A percentile compares a stretch with the other conserved stretches of the same genome.
phyloP scores from a whole-genome alignment of 2,113 vertebrate genomes.

The Loxodonta africana region DNA sequence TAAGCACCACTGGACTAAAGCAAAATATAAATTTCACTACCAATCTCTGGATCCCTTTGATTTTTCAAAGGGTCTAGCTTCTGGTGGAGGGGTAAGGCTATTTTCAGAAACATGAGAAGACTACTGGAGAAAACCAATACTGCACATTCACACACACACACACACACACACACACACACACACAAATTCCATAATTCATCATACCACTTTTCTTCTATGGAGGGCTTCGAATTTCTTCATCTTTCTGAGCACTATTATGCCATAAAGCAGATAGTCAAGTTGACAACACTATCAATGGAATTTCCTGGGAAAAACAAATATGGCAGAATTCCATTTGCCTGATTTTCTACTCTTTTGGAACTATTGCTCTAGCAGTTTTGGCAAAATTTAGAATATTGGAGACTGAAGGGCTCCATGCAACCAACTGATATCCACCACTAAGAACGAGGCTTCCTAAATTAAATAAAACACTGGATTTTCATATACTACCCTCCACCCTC shows the following conservation, averaged over 20 bases:
- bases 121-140: background rate
- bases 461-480: background rate
- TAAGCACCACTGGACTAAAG: constrained; percentile 20
- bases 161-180: background rate
- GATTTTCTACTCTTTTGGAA: background rate
- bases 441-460: background rate
- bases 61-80: constrained; percentile 5
- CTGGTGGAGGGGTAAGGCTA: background rate
- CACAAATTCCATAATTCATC: background rate
- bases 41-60: background rate
- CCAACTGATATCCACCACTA: background rate
- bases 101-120: constrained; percentile 57
- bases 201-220: background rate
- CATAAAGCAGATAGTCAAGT: background rate
- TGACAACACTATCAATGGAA: background rate
- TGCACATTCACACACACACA: background rate
- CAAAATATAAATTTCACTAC: constrained; percentile 36
- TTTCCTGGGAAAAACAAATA: constrained; percentile 23
- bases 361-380: background rate
- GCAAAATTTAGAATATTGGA: background rate
- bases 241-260: background rate
- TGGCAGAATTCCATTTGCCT: background rate
- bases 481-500: background rate
- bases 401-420: background rate
- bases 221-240: constrained; percentile 7